phyloP scores from a whole-genome alignment of 2,797 vertebrate species.

The Sebastes taczanowskii region DNA sequence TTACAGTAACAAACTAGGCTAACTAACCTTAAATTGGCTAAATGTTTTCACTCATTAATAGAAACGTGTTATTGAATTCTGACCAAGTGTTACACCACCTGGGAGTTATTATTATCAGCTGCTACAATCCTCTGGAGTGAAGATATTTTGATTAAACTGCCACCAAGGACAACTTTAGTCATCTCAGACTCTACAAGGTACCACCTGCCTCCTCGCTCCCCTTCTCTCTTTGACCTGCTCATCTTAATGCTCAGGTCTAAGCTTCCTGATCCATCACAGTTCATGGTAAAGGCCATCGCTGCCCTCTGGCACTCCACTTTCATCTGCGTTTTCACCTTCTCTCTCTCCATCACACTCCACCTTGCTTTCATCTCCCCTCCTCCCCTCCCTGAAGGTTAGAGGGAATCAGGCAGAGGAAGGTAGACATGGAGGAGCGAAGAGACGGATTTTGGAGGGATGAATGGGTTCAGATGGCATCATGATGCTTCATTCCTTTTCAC shows the following conservation, averaged over 20 bases:
- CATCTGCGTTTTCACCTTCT: conserved; percentile 56
- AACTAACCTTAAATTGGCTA: background rate
- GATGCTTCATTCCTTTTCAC: background rate
- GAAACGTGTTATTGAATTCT: background rate
- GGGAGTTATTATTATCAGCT: background rate
- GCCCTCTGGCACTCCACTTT: conserved; percentile 65
- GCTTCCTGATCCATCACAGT: conserved; percentile 68
- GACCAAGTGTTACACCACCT: background rate
- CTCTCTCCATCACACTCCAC: conserved; percentile 15
- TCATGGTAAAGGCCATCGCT: conserved; percentile 61
- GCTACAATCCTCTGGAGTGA: background rate
- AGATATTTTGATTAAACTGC: background rate
- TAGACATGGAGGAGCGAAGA: background rate
- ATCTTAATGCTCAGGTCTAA: conserved; percentile 12
- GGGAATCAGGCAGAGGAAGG: background rate
- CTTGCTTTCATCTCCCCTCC: conserved; percentile 37
- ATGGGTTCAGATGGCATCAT: background rate
- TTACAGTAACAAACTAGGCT: background rate
- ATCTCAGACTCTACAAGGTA: background rate
- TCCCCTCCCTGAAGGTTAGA: conserved; percentile 26
- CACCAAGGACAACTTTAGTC: background rate
- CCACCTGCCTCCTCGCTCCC: background rate
- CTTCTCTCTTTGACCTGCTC: conserved; percentile 15
- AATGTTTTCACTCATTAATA: background rate
- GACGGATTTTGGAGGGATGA: background rate